phyloP scores from a whole-genome alignment of 2,113 vertebrate genomes.

The Neofelis nebulosa region DNA sequence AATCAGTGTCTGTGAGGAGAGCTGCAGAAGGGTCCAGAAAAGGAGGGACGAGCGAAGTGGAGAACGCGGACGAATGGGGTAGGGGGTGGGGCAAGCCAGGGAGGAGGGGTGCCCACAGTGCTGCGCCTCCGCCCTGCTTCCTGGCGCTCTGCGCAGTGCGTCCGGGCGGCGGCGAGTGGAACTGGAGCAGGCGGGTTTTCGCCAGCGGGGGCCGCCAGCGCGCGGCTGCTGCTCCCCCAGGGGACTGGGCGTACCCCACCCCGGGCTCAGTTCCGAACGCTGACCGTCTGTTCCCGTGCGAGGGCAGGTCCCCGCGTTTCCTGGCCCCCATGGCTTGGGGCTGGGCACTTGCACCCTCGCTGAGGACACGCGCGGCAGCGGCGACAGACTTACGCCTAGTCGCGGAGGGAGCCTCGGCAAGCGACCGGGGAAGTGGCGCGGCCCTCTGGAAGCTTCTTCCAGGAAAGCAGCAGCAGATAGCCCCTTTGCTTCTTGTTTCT shows the following conservation, averaged over 20 bases:
- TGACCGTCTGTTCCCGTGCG: fast-evolving
- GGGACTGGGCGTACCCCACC: not conserved
- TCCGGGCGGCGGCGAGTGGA: fast-evolving
- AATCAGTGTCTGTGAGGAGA: not conserved
- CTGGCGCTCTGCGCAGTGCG: fast-evolving
- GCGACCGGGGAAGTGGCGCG: fast-evolving
- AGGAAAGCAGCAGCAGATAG: not conserved
- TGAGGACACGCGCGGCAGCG: fast-evolving
- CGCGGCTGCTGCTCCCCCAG: fast-evolving
- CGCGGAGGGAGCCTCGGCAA: fast-evolving
- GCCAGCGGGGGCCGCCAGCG: too few species aligned
- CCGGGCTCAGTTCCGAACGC: too few species aligned
- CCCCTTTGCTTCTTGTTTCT: not conserved
- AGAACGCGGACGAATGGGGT: too few species aligned
- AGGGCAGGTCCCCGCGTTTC: too few species aligned
- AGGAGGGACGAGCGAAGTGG: fast-evolving
- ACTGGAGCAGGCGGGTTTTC: fast-evolving
- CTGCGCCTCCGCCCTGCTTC: fast-evolving
- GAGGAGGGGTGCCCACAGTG: not conserved
- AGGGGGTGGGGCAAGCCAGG: fast-evolving
- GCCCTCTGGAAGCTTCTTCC: not conserved
- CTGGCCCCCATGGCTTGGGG: fast-evolving
- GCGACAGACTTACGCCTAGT: fast-evolving
- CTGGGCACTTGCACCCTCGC: not conserved
- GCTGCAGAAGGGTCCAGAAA: not conserved